Base-by-base conservation (phyloP, 2,797 vertebrate genomes). In the Thunnus albacares region DNA sequence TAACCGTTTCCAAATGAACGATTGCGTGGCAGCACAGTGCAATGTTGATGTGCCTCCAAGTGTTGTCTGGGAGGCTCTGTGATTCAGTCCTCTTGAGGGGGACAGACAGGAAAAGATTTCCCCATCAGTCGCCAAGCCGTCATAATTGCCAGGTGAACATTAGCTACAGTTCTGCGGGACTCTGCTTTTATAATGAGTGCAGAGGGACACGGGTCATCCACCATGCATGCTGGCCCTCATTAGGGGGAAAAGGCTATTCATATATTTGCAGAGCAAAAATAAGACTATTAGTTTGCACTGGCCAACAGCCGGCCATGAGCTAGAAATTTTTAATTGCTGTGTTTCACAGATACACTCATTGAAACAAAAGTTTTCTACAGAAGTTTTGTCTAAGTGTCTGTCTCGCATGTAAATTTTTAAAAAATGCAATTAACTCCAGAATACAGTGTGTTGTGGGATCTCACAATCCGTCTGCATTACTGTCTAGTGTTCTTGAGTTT, bases 171-270 rank as follows among this genome's bases (percentile, higher is more conserved):
- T 81, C 65, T 71, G 83, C 87, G 79, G 72, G 84, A 85, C 71
- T 88, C 80, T 78, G 86, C 85, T 85, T 93, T 92, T 91, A 87
- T 95, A 96, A 96, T 94, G 94, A 95, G 92, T 86, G 75, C 74
- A 71, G 85, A 79, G 85, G 86, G 92, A 90, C 81, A 87, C 64
- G 60, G 90, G 94, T 95, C 93, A 93, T 85, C 89, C 89, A 80
- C 83, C 86, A 79, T 75, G 83, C 81, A 89, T 87, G 86, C 84
- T 86, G 86, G 77, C 75, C 85, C 94, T 94, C 92, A 90, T 94
- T 95, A 95, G 88, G 67, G 79, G 85, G 6, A 87, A 80, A 83
- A 91, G 81, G 75, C 84, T 83, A 90, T 90, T 93, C 90, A 89
- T 82, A 92, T 91, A 92, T 94, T 94, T 94, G 87, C 85, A 85